These are phyloP conservation scores for Ifrita kowaldi DNA, from an alignment of 2,113 vertebrate species.

Conservation along the genomic window DNA sequence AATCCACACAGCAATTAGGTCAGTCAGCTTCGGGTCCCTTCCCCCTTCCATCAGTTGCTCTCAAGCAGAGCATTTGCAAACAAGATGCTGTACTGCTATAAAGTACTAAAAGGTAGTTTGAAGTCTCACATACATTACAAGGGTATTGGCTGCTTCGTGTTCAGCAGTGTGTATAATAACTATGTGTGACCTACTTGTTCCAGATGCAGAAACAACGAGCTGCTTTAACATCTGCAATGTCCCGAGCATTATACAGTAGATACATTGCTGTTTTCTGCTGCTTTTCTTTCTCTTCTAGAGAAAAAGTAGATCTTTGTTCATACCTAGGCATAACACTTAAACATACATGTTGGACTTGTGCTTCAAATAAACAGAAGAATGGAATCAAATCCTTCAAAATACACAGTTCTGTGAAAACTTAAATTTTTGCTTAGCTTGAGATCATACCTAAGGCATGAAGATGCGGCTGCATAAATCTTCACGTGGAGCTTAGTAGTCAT, in stretches of 20 bases:
- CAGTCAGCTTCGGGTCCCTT: not conserved
- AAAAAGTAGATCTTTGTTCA: not conserved
- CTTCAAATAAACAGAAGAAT: not conserved
- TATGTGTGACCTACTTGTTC: conserved; percentile 51
- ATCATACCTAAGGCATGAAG: not conserved
- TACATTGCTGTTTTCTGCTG: not conserved
- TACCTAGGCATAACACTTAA: not conserved
- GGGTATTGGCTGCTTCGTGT: conserved; percentile 25
- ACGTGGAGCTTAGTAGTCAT: not conserved
- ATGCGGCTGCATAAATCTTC: not conserved
- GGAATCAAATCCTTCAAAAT: not conserved
- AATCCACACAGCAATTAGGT: conserved; percentile 34
- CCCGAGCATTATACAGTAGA: not conserved
- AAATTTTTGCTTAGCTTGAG: not conserved
- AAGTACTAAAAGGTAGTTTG: conserved; percentile 38
- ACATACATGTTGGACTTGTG: not conserved
- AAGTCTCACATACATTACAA: conserved; percentile 19
- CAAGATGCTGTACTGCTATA: not conserved
- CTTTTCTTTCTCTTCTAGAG: not conserved
- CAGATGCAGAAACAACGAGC: conserved; percentile 22
- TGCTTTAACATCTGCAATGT: not conserved
- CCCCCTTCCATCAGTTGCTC: conserved; percentile 17
- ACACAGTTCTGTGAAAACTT: not conserved
- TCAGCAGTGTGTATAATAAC: conserved; percentile 52
- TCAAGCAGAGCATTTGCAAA: conserved; percentile 37